A percentile compares a stretch with the other conserved stretches of the same genome.
Conservation (phyloP, 2,888 invertebrate species). For the Shargacucullia verbasci region DNA sequence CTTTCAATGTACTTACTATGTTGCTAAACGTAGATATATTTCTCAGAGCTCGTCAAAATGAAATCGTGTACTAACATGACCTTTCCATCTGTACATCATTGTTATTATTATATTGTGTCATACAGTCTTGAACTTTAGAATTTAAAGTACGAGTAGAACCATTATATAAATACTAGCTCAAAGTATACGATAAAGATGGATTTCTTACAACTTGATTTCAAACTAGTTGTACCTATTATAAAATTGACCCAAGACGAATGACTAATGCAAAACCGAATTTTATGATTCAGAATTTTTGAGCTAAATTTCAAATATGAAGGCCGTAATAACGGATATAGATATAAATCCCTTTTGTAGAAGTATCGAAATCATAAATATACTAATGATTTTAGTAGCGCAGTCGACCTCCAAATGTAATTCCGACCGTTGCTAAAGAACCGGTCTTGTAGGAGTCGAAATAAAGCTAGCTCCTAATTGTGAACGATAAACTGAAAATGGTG, state of each 20-base stretch:
- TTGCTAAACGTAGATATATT: slow-evolving; percentile 15
- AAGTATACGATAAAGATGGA: slow-evolving; percentile 20
- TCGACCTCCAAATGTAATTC: slow-evolving; percentile 69
- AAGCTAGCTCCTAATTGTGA: slow-evolving; percentile 53
- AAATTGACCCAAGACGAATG: slow-evolving; percentile 9
- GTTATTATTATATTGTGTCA: slow-evolving; percentile 45
- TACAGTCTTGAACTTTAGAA: slow-evolving; percentile 47
- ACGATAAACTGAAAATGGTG: slow-evolving; percentile 47
- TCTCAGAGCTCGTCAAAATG: slow-evolving; percentile 39
- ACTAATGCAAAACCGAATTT: slow-evolving; percentile 28
- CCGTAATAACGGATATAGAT: slow-evolving; percentile 18
- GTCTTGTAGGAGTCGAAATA: slow-evolving; percentile 66
- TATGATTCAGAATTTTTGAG: slow-evolving; percentile 17
- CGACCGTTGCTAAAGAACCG: slow-evolving; percentile 71
- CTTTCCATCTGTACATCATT: slow-evolving; percentile 41
- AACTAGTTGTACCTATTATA: slow-evolving; percentile 22
- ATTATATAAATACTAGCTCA: slow-evolving; percentile 34
- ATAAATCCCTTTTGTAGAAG: slow-evolving; percentile 21
- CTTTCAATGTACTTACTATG: neutral
- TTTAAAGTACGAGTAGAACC: slow-evolving; percentile 20
- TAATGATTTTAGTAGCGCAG: slow-evolving; percentile 57
- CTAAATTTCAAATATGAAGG: neutral
- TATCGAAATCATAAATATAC: slow-evolving; percentile 34
- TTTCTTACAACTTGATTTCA: slow-evolving; percentile 10
- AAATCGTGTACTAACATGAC: slow-evolving; percentile 39